A percentile compares a stretch with the other conserved stretches of the same genome.
These are phyloP conservation scores for Psophia crepitans DNA, from an alignment of 2,113 vertebrate genomes.

Conservation along the genomic window DNA sequence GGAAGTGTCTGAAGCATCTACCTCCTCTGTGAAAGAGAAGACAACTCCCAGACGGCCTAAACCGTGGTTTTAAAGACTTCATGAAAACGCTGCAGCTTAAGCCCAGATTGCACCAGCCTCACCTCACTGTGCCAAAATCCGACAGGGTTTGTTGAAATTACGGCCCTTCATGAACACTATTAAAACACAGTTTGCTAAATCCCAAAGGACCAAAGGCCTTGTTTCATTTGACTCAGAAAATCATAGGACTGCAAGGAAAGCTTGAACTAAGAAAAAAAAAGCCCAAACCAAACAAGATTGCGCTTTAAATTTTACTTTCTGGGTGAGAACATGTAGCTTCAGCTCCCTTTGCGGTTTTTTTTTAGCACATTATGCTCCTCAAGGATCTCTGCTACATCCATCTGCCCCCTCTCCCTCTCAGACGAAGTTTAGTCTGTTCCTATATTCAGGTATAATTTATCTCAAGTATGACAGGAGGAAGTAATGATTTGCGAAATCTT, in stretches of 20 bases:
- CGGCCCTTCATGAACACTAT: not conserved
- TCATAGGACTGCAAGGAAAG: not conserved
- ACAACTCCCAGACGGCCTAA: not conserved
- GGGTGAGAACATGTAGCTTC: not conserved
- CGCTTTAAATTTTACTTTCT: not conserved
- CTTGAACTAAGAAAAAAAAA: not conserved
- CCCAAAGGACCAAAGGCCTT: not conserved
- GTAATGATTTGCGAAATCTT: not conserved
- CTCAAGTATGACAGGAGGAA: not conserved
- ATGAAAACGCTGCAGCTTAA: not conserved
- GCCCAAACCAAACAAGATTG: too few species aligned
- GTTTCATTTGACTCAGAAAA: not conserved
- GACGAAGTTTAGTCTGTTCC: fast-evolving
- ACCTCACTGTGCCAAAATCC: not conserved
- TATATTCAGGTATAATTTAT: not conserved
- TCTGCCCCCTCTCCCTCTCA: not conserved
- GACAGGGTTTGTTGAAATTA: not conserved
- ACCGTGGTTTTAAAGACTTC: not conserved
- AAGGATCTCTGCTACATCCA: not conserved
- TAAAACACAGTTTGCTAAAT: not conserved
- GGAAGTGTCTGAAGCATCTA: not conserved
- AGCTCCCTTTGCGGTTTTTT: not conserved
- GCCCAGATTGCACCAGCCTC: not conserved
- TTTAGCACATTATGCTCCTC: not conserved
- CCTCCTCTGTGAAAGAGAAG: not conserved